Base-by-base conservation (phyloP, 2,888 invertebrate genomes). In the Hololepta plana region DNA sequence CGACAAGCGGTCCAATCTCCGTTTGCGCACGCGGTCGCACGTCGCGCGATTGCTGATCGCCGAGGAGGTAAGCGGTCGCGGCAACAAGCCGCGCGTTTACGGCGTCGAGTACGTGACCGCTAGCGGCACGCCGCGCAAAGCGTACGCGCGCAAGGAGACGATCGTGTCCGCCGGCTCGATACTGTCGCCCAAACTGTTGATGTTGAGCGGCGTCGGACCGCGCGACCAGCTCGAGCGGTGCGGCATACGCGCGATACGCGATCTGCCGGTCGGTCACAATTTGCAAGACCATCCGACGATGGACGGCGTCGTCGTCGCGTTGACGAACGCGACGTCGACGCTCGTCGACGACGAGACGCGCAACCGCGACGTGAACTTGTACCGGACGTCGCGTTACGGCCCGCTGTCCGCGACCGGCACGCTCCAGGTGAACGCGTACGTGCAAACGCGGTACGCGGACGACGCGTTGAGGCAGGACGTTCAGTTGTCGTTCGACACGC, bases 211-310 rank as follows among this genome's bases (percentile, higher is more conserved):
- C 3, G 55, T 81, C 13, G 75, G 74, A 4, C 70, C 71, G 1
- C 55, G 54, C 34, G 49, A 59, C 15, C 62, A 68, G 33, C 47
- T 72, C 10, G 39, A 54, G 30, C 47, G 47, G 29, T 42, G 62
- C 4, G 52, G 57, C 16, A 69, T 71, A 26, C 53, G 60, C 2
- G 59, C 73, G 0, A 45, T 75, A 3, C 55, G 64, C 22, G 62
- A 79, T 49, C 53, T 76, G 24, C 65, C 65, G 23, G 79, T 81
- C 1, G 80, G 81, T 1, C 55, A 62, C 35, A 81, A 81, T 47
- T 53, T 81, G 2, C 77, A 77, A 42, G 74, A 80, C 42, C 80
- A 81, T 42, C 60, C 75, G 0, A 75, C 77, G 1, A 60, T 66
- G 4, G 65, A 67, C 37, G 66, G 63, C 2, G 49, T 70, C 2